Conservation (phyloP, 2,888 invertebrate genomes). For the Caenorhabditis virilis region DNA sequence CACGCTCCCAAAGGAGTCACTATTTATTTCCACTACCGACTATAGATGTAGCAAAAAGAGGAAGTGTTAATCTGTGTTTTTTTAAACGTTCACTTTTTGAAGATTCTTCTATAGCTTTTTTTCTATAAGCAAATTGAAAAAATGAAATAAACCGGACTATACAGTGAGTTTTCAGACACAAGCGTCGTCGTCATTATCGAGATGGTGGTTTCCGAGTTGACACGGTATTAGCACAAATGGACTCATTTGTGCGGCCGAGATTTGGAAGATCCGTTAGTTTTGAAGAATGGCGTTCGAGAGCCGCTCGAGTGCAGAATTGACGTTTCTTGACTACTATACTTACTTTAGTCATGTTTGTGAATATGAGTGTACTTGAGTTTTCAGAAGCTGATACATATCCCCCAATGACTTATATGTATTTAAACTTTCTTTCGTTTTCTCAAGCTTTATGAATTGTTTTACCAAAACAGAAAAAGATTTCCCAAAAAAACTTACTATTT, state of each 20-base stretch:
- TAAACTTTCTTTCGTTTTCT: too few species aligned
- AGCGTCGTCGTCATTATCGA: slow-evolving; percentile 42
- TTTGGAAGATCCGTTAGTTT: slow-evolving; percentile 36
- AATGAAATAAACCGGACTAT: neutral
- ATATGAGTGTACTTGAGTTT: slow-evolving; percentile 30
- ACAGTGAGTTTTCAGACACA: slow-evolving; percentile 36
- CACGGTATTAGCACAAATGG: slow-evolving; percentile 47
- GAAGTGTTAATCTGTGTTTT: too few species aligned
- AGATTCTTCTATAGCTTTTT: neutral
- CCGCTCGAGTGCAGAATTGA: neutral
- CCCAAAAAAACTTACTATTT: too few species aligned
- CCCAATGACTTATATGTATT: too few species aligned
- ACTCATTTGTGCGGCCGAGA: slow-evolving; percentile 48
- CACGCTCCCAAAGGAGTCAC: too few species aligned
- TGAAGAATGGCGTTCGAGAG: slow-evolving; percentile 16
- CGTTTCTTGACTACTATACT: slow-evolving; percentile 6
- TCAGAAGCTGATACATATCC: slow-evolving; percentile 29
- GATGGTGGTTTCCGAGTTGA: slow-evolving; percentile 46
- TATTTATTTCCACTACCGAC: too few species aligned
- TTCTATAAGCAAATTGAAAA: neutral
- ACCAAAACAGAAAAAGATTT: too few species aligned
- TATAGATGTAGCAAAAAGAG: too few species aligned
- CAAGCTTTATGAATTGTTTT: too few species aligned
- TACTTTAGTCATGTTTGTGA: slow-evolving; percentile 35
- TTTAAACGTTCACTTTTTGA: neutral